These are phyloP conservation scores for Luidia sarsii DNA, from an alignment of 53 echinoderm and acorn worm genomes.

Conservation along the genomic window DNA sequence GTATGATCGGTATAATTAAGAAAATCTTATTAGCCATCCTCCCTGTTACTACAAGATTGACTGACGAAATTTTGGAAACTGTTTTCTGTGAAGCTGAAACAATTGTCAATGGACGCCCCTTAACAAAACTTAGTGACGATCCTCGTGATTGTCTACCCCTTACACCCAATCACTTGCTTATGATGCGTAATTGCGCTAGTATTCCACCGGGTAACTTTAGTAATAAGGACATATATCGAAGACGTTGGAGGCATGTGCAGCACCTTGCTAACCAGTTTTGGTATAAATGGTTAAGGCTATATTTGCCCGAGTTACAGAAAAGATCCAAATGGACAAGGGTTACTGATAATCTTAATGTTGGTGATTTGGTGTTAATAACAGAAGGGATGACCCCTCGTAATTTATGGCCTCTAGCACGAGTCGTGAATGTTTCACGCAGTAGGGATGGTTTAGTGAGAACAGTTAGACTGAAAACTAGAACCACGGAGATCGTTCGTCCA, in stretches of 20 bases:
- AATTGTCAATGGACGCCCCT: slow-evolving; percentile 44
- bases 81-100: slow-evolving; percentile 55
- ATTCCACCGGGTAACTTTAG: slow-evolving; percentile 38
- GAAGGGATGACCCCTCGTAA: slow-evolving; percentile 43
- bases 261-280: slow-evolving; percentile 21
- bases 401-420: slow-evolving; percentile 38
- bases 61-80: slow-evolving; percentile 47
- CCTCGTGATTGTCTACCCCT: slow-evolving; percentile 6
- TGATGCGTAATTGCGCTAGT: slow-evolving; percentile 34
- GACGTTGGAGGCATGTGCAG: slow-evolving; percentile 55
- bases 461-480: slow-evolving; percentile 15
- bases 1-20: slow-evolving; percentile 40
- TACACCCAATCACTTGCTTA: slow-evolving; percentile 40
- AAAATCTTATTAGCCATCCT: slow-evolving; percentile 41
- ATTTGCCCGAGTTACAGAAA: too few relatives aligned
- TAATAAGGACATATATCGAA: not conserved
- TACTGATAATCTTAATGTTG: too few relatives aligned
- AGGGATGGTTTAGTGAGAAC: slow-evolving; percentile 47
- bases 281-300: slow-evolving; percentile 2
- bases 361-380: too few relatives aligned
- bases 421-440: not conserved
- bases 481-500: not conserved
- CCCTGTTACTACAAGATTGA: slow-evolving; percentile 36
- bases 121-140: slow-evolving; percentile 28
- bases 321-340: slow-evolving; percentile 42